Evolutionary conservation across 2,888 invertebrate species (phyloP).

Genomic region (Lypha dubia): DNA sequence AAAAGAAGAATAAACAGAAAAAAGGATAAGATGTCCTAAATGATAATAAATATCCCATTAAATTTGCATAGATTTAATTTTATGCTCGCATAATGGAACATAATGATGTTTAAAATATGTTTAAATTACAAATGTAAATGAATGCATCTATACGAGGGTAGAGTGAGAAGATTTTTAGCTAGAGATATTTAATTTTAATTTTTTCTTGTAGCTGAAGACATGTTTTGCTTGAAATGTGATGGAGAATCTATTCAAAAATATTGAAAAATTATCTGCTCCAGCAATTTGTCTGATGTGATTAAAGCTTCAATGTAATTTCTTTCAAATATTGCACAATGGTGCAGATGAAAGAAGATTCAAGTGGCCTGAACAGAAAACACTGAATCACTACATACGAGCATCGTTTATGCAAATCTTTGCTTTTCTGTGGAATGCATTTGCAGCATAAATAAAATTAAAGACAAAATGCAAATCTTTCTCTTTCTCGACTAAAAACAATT

Average conservation of each 20-base stretch:
- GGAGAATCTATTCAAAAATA: not conserved
- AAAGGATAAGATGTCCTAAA: slow-evolving; percentile 62
- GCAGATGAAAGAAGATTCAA: slow-evolving; percentile 53
- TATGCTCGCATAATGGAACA: slow-evolving; percentile 29
- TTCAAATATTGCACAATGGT: slow-evolving; percentile 1
- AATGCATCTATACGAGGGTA: slow-evolving; percentile 3
- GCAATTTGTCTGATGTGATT: not conserved
- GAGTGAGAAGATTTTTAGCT: not conserved
- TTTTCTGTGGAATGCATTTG: slow-evolving; percentile 48
- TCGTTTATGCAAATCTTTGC: slow-evolving; percentile 64
- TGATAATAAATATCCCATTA: slow-evolving; percentile 72
- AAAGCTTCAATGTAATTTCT: slow-evolving; percentile 2
- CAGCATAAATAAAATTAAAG: slow-evolving; percentile 25
- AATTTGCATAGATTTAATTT: slow-evolving; percentile 62
- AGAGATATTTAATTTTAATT: not conserved
- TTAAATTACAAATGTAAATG: slow-evolving; percentile 41
- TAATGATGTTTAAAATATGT: slow-evolving; percentile 45
- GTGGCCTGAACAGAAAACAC: slow-evolving; percentile 44
- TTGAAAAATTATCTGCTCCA: not conserved
- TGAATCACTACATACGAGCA: slow-evolving; percentile 60
- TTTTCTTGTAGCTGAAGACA: not conserved
- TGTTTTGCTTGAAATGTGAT: not conserved
- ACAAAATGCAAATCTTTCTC: slow-evolving; percentile 62
- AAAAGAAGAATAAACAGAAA: slow-evolving; percentile 17
- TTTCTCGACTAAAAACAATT: slow-evolving; percentile 79